phyloP scores from a whole-genome alignment of 2,888 invertebrate species.

The Caenorhabditis japonica region DNA sequence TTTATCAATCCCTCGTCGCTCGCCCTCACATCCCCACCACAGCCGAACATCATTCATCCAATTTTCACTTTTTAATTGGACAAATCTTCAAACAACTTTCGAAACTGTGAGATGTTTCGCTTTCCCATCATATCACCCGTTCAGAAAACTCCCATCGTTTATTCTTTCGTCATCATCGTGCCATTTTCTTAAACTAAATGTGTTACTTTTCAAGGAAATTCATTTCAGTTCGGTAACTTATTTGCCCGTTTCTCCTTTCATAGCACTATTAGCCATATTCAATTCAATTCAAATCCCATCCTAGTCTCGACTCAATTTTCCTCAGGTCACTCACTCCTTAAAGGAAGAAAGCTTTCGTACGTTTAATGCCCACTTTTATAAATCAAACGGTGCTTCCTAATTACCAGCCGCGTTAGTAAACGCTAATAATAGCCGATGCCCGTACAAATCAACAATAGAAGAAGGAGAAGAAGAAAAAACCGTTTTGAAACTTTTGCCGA shows the following conservation, averaged over 20 bases:
- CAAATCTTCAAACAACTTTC: slow-evolving; percentile 52
- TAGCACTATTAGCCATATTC: background rate
- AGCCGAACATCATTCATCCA: slow-evolving; percentile 49
- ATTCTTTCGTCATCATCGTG: too few species aligned
- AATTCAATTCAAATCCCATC: too few species aligned
- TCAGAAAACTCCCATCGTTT: background rate
- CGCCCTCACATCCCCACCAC: slow-evolving; percentile 35
- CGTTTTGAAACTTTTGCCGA: slow-evolving; percentile 49
- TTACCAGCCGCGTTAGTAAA: slow-evolving; percentile 45
- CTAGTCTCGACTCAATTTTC: slow-evolving; percentile 8
- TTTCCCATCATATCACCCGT: slow-evolving; percentile 49
- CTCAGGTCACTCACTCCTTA: too few species aligned
- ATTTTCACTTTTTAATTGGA: slow-evolving; percentile 52
- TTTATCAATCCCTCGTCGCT: slow-evolving; percentile 44
- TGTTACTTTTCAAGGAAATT: background rate
- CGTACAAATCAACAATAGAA: slow-evolving; percentile 35
- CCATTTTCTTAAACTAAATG: slow-evolving; percentile 5
- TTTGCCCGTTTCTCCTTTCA: background rate
- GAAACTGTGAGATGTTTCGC: slow-evolving; percentile 54
- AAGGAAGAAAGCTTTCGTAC: too few species aligned
- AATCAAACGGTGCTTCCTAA: slow-evolving; percentile 41
- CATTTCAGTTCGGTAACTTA: background rate
- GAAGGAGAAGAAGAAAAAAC: too few species aligned
- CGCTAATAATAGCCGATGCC: slow-evolving; percentile 53
- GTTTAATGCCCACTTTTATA: slow-evolving; percentile 36